Percentiles rank a stretch among this genome's conserved stretches.
Conservation (phyloP, 1,140 invertebrate species). For the Temnothorax longispinosus region DNA sequence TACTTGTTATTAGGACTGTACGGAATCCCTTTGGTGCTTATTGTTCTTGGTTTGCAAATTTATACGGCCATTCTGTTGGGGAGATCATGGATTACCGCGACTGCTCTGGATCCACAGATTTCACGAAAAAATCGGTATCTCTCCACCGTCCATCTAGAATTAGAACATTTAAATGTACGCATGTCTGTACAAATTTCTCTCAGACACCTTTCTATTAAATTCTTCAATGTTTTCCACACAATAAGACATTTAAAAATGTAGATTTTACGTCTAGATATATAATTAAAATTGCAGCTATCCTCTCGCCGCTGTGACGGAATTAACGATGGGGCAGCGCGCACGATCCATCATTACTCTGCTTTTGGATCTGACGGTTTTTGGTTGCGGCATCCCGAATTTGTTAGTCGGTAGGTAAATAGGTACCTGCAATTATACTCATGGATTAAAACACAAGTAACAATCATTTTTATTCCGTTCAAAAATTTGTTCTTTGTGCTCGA, state of each 20-base stretch:
- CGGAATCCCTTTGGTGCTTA: conserved; percentile 89
- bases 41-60: conserved; percentile 90
- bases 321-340: conserved; percentile 88
- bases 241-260: background rate
- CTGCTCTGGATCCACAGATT: conserved; percentile 89
- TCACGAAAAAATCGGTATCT: conserved; percentile 88
- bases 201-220: background rate
- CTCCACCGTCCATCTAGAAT: background rate
- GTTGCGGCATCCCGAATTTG: conserved; percentile 91
- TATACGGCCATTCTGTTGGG: conserved; percentile 92
- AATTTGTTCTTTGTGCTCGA: background rate
- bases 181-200: background rate
- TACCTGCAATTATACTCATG: background rate
- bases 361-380: conserved; percentile 90
- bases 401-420: conserved; percentile 88
- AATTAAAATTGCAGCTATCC: conserved; percentile 87
- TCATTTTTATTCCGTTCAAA: background rate
- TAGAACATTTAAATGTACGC: background rate
- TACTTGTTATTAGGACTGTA: conserved; percentile 88
- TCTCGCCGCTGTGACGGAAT: conserved; percentile 91
- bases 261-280: background rate
- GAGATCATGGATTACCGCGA: conserved; percentile 91
- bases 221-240: background rate
- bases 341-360: conserved; percentile 89
- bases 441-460: background rate